A percentile compares a stretch with the other conserved stretches of the same genome.
Evolutionary conservation across 1,140 invertebrate species (phyloP).

Genomic region (Gonatopus flavifemur): DNA sequence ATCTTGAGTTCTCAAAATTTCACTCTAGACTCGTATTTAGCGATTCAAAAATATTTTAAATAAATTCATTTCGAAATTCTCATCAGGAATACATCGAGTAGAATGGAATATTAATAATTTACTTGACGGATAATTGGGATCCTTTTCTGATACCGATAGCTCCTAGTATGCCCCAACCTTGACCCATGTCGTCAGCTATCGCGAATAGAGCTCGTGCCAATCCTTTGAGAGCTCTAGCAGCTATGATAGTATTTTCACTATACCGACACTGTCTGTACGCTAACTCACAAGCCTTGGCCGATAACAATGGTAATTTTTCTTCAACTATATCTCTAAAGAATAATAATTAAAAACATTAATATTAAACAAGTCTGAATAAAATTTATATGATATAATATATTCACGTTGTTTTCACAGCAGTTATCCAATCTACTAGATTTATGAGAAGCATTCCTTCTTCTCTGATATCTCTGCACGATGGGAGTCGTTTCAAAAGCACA

Average conservation of each 20-base stretch:
- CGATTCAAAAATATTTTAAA: not conserved
- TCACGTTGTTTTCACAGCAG: constrained; percentile 56
- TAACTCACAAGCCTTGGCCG: constrained; percentile 62
- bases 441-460: constrained; percentile 57
- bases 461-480: constrained; percentile 52
- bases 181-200: constrained; percentile 62
- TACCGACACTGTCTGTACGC: constrained; percentile 58
- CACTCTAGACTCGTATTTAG: not conserved
- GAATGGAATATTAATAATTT: constrained; percentile 9
- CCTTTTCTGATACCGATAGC: constrained; percentile 67
- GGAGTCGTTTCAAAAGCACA: constrained; percentile 55
- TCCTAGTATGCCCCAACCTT: constrained; percentile 64
- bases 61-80: not conserved
- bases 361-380: constrained; percentile 13
- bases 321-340: constrained; percentile 62
- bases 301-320: constrained; percentile 64
- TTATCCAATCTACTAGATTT: constrained; percentile 57
- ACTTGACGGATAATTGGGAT: constrained; percentile 63
- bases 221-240: constrained; percentile 56
- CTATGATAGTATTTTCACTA: constrained; percentile 51
- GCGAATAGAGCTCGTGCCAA: constrained; percentile 56
- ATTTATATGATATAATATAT: constrained; percentile 22
- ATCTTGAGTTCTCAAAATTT: not conserved
- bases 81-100: not conserved
- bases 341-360: not conserved